A percentile compares a stretch with the other conserved stretches of the same genome.
These are phyloP conservation scores for Tiliacea aurago DNA, from an alignment of 2,888 invertebrate genomes.

Conservation along the genomic window DNA sequence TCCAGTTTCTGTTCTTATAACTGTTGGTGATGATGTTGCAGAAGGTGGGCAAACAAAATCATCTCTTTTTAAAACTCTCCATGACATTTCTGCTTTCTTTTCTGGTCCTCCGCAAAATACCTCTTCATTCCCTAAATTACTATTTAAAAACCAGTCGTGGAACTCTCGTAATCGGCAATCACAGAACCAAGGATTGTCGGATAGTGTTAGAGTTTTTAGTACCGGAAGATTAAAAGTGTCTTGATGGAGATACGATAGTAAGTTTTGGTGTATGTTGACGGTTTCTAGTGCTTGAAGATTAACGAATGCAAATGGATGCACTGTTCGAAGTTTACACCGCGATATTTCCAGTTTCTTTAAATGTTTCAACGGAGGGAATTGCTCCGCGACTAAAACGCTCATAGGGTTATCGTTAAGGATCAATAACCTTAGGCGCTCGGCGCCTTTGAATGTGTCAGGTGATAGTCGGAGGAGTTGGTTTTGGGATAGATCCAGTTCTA, in stretches of 20 bases:
- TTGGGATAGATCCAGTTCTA: slow-evolving; percentile 96
- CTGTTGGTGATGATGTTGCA: slow-evolving; percentile 90
- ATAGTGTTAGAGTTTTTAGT: slow-evolving; percentile 94
- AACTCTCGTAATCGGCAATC: slow-evolving; percentile 96
- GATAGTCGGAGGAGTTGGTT: slow-evolving; percentile 94
- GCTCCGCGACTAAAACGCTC: slow-evolving; percentile 92
- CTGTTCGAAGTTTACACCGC: slow-evolving; percentile 93
- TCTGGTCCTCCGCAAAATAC: slow-evolving; percentile 93
- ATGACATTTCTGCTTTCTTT: slow-evolving; percentile 91
- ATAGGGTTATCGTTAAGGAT: slow-evolving; percentile 96
- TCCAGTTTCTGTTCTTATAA: slow-evolving; percentile 93
- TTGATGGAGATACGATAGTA: slow-evolving; percentile 92
- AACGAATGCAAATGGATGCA: slow-evolving; percentile 94
- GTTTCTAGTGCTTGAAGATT: slow-evolving; percentile 95
- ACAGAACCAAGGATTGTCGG: slow-evolving; percentile 97
- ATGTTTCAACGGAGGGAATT: slow-evolving; percentile 95
- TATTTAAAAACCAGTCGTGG: slow-evolving; percentile 95
- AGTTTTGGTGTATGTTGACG: slow-evolving; percentile 95
- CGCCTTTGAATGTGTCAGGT: slow-evolving; percentile 95
- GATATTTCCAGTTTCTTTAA: slow-evolving; percentile 95
- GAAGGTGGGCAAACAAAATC: slow-evolving; percentile 96
- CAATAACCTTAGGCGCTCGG: slow-evolving; percentile 94
- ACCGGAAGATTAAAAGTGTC: slow-evolving; percentile 86
- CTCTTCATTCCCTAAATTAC: slow-evolving; percentile 94
- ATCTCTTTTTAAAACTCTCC: slow-evolving; percentile 93